Percentiles rank a stretch among this genome's conserved stretches.
phyloP scores from a whole-genome alignment of 2,113 vertebrate genomes.

The Zosterops lateralis region DNA sequence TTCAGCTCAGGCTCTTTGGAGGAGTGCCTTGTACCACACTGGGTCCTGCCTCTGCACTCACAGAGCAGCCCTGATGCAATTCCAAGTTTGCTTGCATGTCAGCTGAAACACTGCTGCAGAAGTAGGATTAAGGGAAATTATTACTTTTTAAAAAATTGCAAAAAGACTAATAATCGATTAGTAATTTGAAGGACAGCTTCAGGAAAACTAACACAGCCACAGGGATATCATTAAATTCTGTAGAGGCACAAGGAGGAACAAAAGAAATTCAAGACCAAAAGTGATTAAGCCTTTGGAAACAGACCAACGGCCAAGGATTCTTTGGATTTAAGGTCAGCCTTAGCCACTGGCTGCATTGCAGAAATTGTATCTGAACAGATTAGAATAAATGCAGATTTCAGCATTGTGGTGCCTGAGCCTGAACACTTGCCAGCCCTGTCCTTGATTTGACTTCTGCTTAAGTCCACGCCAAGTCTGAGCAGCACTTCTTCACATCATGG shows the following conservation, averaged over 20 bases:
- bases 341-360: conserved; percentile 45
- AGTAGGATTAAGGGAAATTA: not conserved
- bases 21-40: not conserved
- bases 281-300: conserved; percentile 39
- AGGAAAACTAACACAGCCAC: not conserved
- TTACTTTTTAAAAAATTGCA: not conserved
- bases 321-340: conserved; percentile 42
- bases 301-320: conserved; percentile 28
- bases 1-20: not conserved
- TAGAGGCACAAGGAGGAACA: not conserved
- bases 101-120: not conserved
- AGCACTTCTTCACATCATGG: not conserved
- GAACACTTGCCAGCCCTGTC: conserved; percentile 31
- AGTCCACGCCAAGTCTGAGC: not conserved
- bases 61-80: not conserved
- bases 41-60: not conserved
- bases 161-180: not conserved
- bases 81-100: not conserved
- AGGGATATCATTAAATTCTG: not conserved
- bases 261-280: conserved; percentile 28
- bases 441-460: conserved; percentile 23
- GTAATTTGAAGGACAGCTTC: not conserved
- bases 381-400: conserved; percentile 58
- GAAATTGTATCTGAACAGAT: conserved; percentile 45
- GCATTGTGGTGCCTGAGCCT: not conserved